Evolutionary conservation across 2,888 invertebrate species (phyloP), one percentile per base, ranked within the genome.

Genomic region (Laspeyria flexula): DNA sequence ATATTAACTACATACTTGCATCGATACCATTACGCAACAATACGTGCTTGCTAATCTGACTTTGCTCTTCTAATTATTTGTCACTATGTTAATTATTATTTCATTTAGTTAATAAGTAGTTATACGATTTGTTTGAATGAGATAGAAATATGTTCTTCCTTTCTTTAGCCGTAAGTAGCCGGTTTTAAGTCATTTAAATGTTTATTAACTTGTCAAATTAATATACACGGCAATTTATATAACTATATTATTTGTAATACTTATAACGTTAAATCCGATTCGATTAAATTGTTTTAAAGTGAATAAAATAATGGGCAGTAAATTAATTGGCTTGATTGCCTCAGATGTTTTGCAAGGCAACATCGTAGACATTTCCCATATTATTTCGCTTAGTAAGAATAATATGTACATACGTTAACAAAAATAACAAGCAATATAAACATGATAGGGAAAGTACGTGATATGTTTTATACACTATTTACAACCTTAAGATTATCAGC

Each of bases 1-100:
- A 79, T 65, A n/a, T n/a, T n/a, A 55, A 56, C 60, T 72, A 69
- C 62, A 59, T 69, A 52, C 69, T 43, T 43, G 65, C 71, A 69
- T 65, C 65, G 62, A 67, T 64, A 66, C 65, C 60, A 71, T 78
- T 79, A 75, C 73, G 47, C 55, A 66, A 66, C 55, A 29, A 34
- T 42, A 30, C 31, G 43, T 51, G 49, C 46, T 65, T 61, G 46
- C 39, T 35, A 42, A 52, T 58, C 31, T 41, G 47, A 46, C 55
- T 57, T 37, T 30, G 34, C 39, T 49, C 30, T 41, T 45, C 7
- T 6, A 7, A 25, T 1, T 7, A 7, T 25, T 25, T n/a, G n/a
- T n/a, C n/a, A n/a, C n/a, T n/a, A n/a, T 25, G 25, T 7, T 25
- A 25, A 25, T 25, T 25, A n/a, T n/a, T n/a, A n/a, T n/a, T n/a